Percentiles rank a stretch among this genome's conserved stretches.
Evolutionary conservation across 2,888 invertebrate species (phyloP).

Genomic region (Sacculina carcini): DNA sequence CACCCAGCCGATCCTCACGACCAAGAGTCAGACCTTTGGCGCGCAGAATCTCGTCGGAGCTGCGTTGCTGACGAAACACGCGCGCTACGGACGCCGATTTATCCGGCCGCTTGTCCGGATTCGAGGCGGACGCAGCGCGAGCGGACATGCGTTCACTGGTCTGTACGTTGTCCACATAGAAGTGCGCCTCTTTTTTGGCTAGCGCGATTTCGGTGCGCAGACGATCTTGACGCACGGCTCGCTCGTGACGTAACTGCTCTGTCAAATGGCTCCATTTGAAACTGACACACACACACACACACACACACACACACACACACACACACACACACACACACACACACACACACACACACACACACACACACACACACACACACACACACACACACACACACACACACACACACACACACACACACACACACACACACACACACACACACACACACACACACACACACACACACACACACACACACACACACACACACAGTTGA

Average conservation of each 20-base stretch:
- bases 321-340: too few relatives aligned
- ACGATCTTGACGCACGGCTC: slow-evolving; percentile 61
- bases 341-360: too few relatives aligned
- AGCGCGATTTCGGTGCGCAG: slow-evolving; percentile 62
- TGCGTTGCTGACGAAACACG: background rate
- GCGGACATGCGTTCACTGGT: slow-evolving; percentile 35
- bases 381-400: too few relatives aligned
- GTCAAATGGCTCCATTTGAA: slow-evolving; percentile 92
- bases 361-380: too few relatives aligned
- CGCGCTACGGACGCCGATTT: background rate
- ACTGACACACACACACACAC: slow-evolving; percentile 26
- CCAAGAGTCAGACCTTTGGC: background rate
- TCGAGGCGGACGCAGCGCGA: too few relatives aligned
- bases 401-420: too few relatives aligned
- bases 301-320: background rate
- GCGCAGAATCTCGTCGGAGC: background rate
- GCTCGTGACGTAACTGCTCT: slow-evolving; percentile 76
- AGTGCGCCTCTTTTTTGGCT: slow-evolving; percentile 68
- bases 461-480: too few relatives aligned
- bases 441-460: too few relatives aligned
- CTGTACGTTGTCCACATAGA: slow-evolving; percentile 56
- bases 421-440: too few relatives aligned
- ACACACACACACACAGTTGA: too few relatives aligned
- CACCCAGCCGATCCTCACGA: background rate
- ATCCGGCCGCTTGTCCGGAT: background rate